Percentiles rank a stretch among this genome's conserved stretches.
Evolutionary conservation across 2,888 invertebrate genomes (phyloP).

Genomic region (Cynaeus angustus): DNA sequence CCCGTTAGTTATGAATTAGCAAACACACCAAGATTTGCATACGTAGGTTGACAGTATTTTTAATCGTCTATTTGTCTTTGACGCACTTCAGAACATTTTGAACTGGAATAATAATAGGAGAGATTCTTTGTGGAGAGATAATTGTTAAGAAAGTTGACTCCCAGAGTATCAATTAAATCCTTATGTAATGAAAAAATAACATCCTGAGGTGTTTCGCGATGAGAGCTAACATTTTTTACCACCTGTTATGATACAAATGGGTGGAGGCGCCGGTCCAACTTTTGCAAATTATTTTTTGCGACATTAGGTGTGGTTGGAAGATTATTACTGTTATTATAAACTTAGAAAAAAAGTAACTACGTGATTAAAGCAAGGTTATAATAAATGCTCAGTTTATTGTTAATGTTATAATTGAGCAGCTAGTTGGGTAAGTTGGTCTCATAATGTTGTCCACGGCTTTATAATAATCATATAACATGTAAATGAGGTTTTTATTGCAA

Average conservation of each 20-base stretch:
- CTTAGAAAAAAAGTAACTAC: too few species aligned
- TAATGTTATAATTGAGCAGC: too few species aligned
- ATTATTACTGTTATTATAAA: too few species aligned
- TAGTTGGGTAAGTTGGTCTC: too few species aligned
- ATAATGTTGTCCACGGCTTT: too few species aligned
- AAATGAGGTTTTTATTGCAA: not conserved
- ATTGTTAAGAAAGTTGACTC: not conserved
- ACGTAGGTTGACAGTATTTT: constrained; percentile 11
- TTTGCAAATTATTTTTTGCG: not conserved
- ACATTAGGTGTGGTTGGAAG: too few species aligned
- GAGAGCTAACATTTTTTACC: too few species aligned
- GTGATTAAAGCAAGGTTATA: too few species aligned
- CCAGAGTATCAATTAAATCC: not conserved
- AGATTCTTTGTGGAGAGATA: not conserved
- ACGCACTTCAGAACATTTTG: too few species aligned
- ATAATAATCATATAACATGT: not conserved
- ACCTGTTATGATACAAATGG: not conserved
- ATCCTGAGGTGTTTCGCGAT: too few species aligned
- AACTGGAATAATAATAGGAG: constrained; percentile 1
- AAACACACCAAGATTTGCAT: constrained; percentile 17
- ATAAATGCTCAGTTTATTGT: too few species aligned
- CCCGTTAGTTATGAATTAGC: constrained; percentile 6
- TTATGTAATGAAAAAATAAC: too few species aligned
- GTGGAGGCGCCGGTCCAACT: constrained; percentile 12
- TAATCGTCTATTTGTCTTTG: not conserved